Evolutionary conservation across 1,140 invertebrate genomes (phyloP).

Genomic region (Scaptomyza montana): DNA sequence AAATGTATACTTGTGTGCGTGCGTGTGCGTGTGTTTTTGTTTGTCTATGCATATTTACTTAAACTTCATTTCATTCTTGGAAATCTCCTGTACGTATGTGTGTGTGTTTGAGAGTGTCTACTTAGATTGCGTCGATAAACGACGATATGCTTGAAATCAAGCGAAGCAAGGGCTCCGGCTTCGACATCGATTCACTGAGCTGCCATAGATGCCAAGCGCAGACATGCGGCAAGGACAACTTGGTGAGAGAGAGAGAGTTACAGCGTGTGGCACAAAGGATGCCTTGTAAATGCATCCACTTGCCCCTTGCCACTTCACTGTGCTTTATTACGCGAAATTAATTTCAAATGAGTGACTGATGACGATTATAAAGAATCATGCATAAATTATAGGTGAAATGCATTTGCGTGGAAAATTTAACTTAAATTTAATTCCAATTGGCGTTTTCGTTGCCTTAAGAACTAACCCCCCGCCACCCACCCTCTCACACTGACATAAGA

Average conservation of each 20-base stretch:
- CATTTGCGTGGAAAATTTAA: conserved; percentile 57
- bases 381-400: conserved; percentile 67
- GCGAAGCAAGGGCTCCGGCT: conserved; percentile 24
- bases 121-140: conserved; percentile 48
- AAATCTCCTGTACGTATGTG: not conserved
- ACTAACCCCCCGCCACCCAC: not conserved
- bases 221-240: conserved; percentile 38
- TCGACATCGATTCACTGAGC: not conserved
- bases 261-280: not conserved
- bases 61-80: conserved; percentile 53
- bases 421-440: not conserved
- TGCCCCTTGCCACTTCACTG: not conserved
- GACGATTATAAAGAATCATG: conserved; percentile 48
- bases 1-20: conserved; percentile 17
- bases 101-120: conserved; percentile 16
- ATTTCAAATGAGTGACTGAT: conserved; percentile 75
- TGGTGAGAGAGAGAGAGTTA: conserved; percentile 1
- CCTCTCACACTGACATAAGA: not conserved
- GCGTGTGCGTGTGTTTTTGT: conserved; percentile 26
- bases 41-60: conserved; percentile 69
- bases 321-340: conserved; percentile 74
- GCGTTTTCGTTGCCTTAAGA: conserved; percentile 25
- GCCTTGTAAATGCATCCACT: not conserved
- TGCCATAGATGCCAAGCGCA: conserved; percentile 53
- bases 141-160: conserved; percentile 70